Base-by-base conservation (phyloP, 2,113 vertebrate species). In the Lagopus leucura region DNA sequence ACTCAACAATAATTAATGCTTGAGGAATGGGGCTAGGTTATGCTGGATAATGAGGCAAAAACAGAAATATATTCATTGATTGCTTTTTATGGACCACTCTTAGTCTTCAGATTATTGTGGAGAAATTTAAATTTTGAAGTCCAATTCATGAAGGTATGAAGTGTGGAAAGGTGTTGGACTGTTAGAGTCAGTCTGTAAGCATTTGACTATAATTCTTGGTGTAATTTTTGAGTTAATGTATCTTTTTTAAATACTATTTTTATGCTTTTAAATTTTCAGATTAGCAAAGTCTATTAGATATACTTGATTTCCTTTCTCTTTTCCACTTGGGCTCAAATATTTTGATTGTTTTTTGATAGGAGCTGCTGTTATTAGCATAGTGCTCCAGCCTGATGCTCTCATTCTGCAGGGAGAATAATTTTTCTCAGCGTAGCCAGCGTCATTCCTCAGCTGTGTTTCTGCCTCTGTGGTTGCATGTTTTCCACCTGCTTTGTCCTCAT, bases 121-220 rank as follows among this genome's bases (percentile, higher is more conserved):
- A 6, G 8, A 81, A 57, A 54, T 28, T 28, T 54, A 36, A 87
- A 86, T 76, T 69, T 82, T 66, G 52, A 71, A 95, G 55, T 91
- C 5, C 13, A 45, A 13, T 88, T 30, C 6, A 30, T 73, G 42
- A 79, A 70, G 8, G 22, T 65, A 12, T 32, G 1, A 34, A 40
- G 65, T 40, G 87, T 19, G 74, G 34, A 38, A 83, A 27, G 27
- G 2, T 45, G 6, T 66, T 76, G 42, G 72, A 42, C 71, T 80
- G 50, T 45, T 12, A 45, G 20, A 67, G n/a, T 95, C 78, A 54
- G 86, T 79, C 38, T 91, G 57, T 81, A 89, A 95, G 75, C 82
- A 71, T 78, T 92, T 91, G 63, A 80, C 75, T 78, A 66, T 55
- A 85, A 45, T 22, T 83, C 72, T 74, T 77, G 42, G 42, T 32